Conservation (phyloP, 64 coral and sea anemone species). For the Acropora yongei region DNA sequence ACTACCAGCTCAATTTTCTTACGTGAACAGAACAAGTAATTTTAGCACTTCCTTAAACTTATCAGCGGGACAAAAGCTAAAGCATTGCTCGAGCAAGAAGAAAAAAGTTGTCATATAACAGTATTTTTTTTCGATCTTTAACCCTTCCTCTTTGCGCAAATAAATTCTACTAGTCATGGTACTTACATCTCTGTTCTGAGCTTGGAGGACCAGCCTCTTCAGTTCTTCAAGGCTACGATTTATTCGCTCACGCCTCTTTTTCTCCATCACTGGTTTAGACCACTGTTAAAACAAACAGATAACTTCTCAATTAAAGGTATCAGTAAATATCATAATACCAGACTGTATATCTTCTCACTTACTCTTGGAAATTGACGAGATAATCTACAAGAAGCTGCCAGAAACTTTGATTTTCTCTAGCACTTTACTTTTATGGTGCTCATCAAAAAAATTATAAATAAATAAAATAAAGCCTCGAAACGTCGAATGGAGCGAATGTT, state of each 20-base stretch:
- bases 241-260: constrained; percentile 87
- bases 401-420: too few species aligned
- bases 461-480: not conserved
- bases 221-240: constrained; percentile 82
- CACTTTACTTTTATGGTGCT: too few species aligned
- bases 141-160: not conserved
- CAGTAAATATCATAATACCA: not conserved
- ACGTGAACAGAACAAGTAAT: not conserved
- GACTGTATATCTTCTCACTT: not conserved
- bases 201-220: constrained; percentile 80
- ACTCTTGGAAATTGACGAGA: not conserved
- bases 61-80: not conserved
- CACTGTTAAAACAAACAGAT: constrained; percentile 61
- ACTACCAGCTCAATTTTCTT: not conserved
- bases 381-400: not conserved
- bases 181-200: constrained; percentile 88
- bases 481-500: not conserved
- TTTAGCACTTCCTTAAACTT: constrained; percentile 32
- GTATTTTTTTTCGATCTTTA: not conserved
- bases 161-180: not conserved
- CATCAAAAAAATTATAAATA: too few species aligned
- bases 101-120: not conserved
- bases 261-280: constrained; percentile 94
- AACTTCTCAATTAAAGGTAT: not conserved
- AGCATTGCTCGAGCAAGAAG: not conserved